Conservation (phyloP, 2,113 vertebrate species). For the Eulacestoma nigropectus region DNA sequence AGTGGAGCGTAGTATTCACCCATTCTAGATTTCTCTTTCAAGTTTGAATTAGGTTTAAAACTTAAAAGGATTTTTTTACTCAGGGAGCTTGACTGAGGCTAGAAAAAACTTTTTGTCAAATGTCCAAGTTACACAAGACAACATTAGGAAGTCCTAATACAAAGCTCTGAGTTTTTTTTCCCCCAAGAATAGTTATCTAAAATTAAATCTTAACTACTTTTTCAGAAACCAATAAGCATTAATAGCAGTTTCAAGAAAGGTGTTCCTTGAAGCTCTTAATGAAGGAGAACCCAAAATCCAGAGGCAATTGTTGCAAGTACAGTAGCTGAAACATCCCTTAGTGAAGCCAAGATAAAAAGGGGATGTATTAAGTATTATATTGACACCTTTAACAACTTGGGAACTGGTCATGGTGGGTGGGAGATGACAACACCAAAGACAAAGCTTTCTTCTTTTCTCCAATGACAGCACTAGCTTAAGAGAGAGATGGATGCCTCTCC, state of each 20-base stretch:
- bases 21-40: background rate
- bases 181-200: background rate
- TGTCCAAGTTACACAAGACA: background rate
- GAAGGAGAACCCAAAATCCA: background rate
- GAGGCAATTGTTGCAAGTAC: background rate
- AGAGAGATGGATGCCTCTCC: background rate
- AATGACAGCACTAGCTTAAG: background rate
- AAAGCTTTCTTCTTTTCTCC: background rate
- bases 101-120: background rate
- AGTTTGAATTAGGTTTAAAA: background rate
- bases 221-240: background rate
- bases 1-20: background rate
- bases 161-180: background rate
- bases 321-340: background rate
- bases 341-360: background rate
- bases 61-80: background rate
- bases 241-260: background rate
- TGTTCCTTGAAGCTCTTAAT: background rate
- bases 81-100: background rate
- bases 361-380: background rate
- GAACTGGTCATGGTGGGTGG: background rate
- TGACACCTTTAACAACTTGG: background rate
- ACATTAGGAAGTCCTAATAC: background rate
- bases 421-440: background rate
- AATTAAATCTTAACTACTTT: background rate